Evolutionary conservation across 2,888 invertebrate genomes (phyloP), one percentile per base, ranked within the genome.

Genomic region (Ormyrus labotus): DNA sequence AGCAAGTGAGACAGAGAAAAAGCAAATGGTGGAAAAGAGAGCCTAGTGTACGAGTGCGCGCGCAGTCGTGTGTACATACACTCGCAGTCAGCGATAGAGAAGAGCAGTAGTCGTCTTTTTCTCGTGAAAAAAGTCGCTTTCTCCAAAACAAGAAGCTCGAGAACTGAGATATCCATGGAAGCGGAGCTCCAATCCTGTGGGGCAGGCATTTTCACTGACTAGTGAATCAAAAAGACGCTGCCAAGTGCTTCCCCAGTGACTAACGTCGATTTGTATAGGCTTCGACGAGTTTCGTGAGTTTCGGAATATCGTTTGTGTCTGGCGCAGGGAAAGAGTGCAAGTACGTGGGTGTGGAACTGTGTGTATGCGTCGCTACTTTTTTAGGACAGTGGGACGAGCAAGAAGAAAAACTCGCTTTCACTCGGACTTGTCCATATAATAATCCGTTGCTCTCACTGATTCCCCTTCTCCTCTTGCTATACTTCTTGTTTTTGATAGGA

Each of bases 11-110:
- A 72, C 13, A 60, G 78, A 68, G 60, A 73, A 61, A 73, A 67
- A 55, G 71, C 71, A 78, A 71, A 78, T 78, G 78, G 78, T 72
- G 72, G 78, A 78, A 78, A 72, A 72, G 72, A 34, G 34, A 34
- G 34, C 34, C 34, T 34, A 34, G 34, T 34, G 4, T 34, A 34
- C 34, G 34, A 34, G 34, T 34, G 34, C 34, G 34, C 34, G 34
- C 34, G 34, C 34, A 34, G 34, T 34, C 34, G 34, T 34, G 34
- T 34, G 34, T 34, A 34, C 34, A 34, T 34, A 34, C 34, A 34
- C 34, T 34, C 34, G 60, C 60, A 64, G 64, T 34, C 64, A 64
- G 64, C 50, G 51, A 19, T 51, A 67, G 67, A 50, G 53, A 19
- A 50, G 50, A 65, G 53, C 10, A 48, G 6, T 50, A 65, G 67